Evolutionary conservation across 2,888 invertebrate species (phyloP).

Genomic region (Hoplodrina blanda): DNA sequence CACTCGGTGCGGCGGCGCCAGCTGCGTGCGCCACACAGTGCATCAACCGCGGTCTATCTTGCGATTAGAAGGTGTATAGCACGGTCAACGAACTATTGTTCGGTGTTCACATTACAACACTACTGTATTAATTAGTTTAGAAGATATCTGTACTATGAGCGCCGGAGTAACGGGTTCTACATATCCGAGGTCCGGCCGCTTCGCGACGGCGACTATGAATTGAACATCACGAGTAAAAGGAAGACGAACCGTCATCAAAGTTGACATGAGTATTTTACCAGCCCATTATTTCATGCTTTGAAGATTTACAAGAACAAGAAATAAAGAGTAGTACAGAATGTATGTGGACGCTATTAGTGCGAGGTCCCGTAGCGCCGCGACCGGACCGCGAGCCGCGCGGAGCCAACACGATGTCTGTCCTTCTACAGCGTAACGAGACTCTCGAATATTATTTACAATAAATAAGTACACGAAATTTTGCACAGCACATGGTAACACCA

Average conservation of each 20-base stretch:
- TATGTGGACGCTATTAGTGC: not conserved
- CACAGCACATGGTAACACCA: slow-evolving; percentile 48
- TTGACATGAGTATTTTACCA: slow-evolving; percentile 50
- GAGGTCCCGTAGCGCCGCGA: too few species aligned
- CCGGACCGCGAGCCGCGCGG: not conserved
- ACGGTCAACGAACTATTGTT: slow-evolving; percentile 3
- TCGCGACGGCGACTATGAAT: slow-evolving; percentile 28
- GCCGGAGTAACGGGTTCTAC: slow-evolving; percentile 1
- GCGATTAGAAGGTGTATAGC: slow-evolving; percentile 1
- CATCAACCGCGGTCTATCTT: too few species aligned
- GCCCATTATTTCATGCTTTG: slow-evolving; percentile 18
- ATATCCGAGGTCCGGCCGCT: slow-evolving; percentile 32
- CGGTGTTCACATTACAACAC: slow-evolving; percentile 2
- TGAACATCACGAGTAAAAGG: slow-evolving; percentile 9
- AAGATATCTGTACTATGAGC: slow-evolving; percentile 32
- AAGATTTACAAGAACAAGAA: slow-evolving; percentile 13
- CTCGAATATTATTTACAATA: slow-evolving; percentile 76
- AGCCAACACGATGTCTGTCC: slow-evolving; percentile 55
- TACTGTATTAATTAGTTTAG: slow-evolving; percentile 15
- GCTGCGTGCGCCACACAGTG: too few species aligned
- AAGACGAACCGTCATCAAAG: slow-evolving; percentile 10
- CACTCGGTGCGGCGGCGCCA: too few species aligned
- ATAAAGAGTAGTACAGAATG: not conserved
- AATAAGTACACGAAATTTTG: slow-evolving; percentile 78
- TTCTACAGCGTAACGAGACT: slow-evolving; percentile 48